Base-by-base conservation (phyloP, 2,113 vertebrate genomes). In the Hirundichthys speculiger region DNA sequence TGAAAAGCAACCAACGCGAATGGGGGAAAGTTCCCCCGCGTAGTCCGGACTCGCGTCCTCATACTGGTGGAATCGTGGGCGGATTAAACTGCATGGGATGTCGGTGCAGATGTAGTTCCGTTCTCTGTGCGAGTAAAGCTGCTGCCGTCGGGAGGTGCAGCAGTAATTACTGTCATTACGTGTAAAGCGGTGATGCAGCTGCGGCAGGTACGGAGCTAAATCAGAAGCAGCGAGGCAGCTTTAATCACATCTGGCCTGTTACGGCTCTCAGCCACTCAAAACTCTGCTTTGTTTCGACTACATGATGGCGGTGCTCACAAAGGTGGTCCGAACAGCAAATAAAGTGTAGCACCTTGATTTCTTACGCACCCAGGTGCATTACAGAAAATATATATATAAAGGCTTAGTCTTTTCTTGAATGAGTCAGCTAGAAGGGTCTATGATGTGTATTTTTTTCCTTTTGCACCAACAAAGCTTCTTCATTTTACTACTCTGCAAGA, bases 81-180 rank as follows among this genome's bases (percentile, higher is more conserved):
- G 2, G 19, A 22, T 22, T 50, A 16, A 47, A 34, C 50, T 14
- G 6, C 27, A 42, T 38, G 20, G 41, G 73, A 61, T 14, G 14
- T 61, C 15, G 49, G 43, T 30, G 70, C 51, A 52, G 38, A 75
- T 59, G 22, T 16, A 60, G 64, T 38, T 54, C 19, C 73, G 30
- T 34, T 34, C 11, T 34, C 30, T 57, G 57, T 48, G 41, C 30
- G 41, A n/a, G 13, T 42, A 46, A 62, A 24, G 41, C 68, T 64
- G 5, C 41, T 27, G 48, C 10, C 53, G 24, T 68, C 64, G 57
- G 57, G 12, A 40, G 45, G 49, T 18, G 21, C 14, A 40, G 67
- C 2, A 2, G 22, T 80, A 80, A 86, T 86, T 56, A 60, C 64
- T 71, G 56, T 76, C 51, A 76, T 73, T 78, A 80, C 66, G 59